phyloP scores from a whole-genome alignment of 2,888 invertebrate genomes.

The Thymelicus lineola region DNA sequence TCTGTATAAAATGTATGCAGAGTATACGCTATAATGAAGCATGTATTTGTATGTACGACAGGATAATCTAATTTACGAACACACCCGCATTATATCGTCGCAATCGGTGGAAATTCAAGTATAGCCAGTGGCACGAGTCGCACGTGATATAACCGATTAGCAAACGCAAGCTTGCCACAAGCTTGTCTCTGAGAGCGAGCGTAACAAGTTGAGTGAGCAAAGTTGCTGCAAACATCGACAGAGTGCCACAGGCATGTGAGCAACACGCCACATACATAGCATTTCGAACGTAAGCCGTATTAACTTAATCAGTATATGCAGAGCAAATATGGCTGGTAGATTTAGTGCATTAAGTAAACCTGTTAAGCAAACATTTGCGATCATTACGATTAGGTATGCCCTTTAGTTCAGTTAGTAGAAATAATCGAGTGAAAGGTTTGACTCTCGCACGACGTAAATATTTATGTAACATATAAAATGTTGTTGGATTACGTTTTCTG shows the following conservation, averaged over 20 bases:
- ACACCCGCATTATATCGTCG: background rate
- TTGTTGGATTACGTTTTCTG: no score
- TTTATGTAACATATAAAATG: no score
- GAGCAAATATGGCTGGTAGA: slow-evolving; percentile 21
- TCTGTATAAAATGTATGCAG: no score
- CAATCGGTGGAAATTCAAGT: background rate
- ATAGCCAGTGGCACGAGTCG: background rate
- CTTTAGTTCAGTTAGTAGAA: no score
- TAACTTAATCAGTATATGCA: slow-evolving; percentile 14
- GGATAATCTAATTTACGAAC: no score
- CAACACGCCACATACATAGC: background rate
- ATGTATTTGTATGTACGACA: no score
- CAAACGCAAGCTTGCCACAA: background rate
- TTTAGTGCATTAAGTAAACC: slow-evolving; percentile 28
- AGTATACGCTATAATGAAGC: no score
- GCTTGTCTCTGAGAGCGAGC: background rate
- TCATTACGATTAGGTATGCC: background rate
- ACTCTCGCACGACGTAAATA: no score
- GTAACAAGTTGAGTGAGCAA: slow-evolving; percentile 10
- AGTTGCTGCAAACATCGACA: slow-evolving; percentile 3
- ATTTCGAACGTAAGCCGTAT: slow-evolving; percentile 16
- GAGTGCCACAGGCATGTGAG: slow-evolving; percentile 7
- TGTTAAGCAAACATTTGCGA: slow-evolving; percentile 17
- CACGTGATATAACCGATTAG: slow-evolving; percentile 3
- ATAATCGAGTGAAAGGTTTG: no score